Conservation (phyloP, 2,888 invertebrate genomes). For the Cryptophagus acutangulus region DNA sequence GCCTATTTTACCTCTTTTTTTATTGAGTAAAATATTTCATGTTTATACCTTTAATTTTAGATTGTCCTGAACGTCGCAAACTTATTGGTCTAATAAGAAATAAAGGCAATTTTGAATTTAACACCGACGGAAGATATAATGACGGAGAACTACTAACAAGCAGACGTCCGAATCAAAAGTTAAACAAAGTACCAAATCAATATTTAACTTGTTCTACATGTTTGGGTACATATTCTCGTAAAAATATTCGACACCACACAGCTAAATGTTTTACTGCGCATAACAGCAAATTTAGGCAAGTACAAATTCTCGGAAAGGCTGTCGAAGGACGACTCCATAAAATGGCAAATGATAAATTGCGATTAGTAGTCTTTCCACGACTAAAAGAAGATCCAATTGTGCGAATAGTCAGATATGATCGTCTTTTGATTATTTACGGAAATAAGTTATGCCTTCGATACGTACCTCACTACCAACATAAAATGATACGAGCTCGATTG, state of each 20-base stretch:
- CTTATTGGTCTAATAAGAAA: conserved; percentile 13
- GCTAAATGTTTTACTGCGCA: conserved; percentile 16
- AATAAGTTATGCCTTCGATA: conserved; percentile 23
- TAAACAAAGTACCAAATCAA: conserved; percentile 13
- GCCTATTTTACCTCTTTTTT: too few relatives aligned
- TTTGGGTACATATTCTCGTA: conserved; percentile 20
- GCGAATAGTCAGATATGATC: conserved; percentile 22
- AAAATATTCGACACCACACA: conserved; percentile 21
- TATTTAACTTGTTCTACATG: conserved; percentile 24
- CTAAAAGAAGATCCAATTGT: conserved; percentile 22
- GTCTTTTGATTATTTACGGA: conserved; percentile 20
- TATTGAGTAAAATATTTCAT: too few relatives aligned
- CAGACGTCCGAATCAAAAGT: conserved; percentile 7
- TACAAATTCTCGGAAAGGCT: conserved; percentile 8
- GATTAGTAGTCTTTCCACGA: conserved; percentile 18
- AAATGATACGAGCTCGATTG: conserved; percentile 16
- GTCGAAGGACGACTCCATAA: conserved; percentile 14
- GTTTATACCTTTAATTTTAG: too few relatives aligned
- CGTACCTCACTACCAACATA: conserved; percentile 16
- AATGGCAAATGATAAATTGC: conserved; percentile 15
- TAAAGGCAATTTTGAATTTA: conserved; percentile 12
- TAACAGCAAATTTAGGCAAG: conserved; percentile 17
- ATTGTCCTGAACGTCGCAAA: too few relatives aligned
- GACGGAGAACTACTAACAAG: conserved; percentile 6
- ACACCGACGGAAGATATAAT: conserved; percentile 8